Percentiles rank a stretch among this genome's conserved stretches.
phyloP scores from a whole-genome alignment of 2,888 invertebrate species.

The Hirtodrosophila cameraria region DNA sequence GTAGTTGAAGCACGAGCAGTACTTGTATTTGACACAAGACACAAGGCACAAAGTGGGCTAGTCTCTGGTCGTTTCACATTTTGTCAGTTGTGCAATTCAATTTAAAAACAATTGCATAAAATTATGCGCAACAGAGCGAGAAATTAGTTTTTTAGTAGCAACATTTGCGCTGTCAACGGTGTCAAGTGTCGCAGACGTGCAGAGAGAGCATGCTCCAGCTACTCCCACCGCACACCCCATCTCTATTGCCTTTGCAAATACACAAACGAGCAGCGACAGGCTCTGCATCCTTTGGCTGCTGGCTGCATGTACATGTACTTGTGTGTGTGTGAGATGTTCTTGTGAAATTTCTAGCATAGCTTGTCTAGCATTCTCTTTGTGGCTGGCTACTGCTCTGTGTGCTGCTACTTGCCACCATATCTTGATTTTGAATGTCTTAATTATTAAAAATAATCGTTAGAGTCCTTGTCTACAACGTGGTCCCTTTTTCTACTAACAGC shows the following conservation, averaged over 20 bases:
- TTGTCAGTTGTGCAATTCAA: conserved; percentile 37
- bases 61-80: conserved; percentile 1
- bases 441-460: conserved; percentile 55
- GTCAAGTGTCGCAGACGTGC: conserved; percentile 52
- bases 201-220: no score
- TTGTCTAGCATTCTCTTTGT: conserved; percentile 13
- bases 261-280: conserved; percentile 21
- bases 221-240: no score
- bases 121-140: conserved; percentile 71
- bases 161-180: conserved; percentile 44
- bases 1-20: background rate
- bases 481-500: background rate
- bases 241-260: conserved; percentile 3
- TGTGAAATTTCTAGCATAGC: conserved; percentile 25
- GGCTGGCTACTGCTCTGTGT: conserved; percentile 5
- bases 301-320: conserved; percentile 38
- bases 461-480: background rate
- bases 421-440: conserved; percentile 56
- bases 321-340: conserved; percentile 17
- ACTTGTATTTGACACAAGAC: no score
- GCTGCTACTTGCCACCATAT: background rate
- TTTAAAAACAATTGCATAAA: conserved; percentile 73
- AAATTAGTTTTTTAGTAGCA: conserved; percentile 74
- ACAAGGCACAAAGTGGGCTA: background rate
- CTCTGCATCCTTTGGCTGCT: conserved; percentile 13